These are phyloP conservation scores for Idaea aversata DNA, from an alignment of 2,888 invertebrate genomes.

Conservation along the genomic window DNA sequence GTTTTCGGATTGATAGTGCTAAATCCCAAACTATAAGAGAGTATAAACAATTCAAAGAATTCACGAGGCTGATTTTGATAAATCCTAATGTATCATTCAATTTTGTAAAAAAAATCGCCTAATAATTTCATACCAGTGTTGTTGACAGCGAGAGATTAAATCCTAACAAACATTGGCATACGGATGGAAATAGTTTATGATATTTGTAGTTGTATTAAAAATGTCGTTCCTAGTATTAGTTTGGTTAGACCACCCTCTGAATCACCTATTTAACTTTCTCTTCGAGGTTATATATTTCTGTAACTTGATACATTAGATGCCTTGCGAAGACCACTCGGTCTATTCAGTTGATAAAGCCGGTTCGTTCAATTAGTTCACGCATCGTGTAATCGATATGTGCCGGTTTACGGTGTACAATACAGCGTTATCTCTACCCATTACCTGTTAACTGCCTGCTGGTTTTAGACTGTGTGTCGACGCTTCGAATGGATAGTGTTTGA, in stretches of 20 bases:
- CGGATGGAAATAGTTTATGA: too few species aligned
- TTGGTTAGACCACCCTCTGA: background rate
- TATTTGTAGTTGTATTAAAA: too few species aligned
- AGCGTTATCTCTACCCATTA: conserved; percentile 20
- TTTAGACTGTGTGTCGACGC: conserved; percentile 8
- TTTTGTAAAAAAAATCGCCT: too few species aligned
- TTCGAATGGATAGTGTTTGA: background rate
- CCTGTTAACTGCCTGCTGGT: conserved; percentile 17
- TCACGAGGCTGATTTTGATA: too few species aligned
- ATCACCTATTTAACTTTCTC: background rate
- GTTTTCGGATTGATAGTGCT: too few species aligned
- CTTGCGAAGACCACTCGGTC: background rate
- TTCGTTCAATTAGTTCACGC: conserved; percentile 17
- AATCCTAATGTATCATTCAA: too few species aligned
- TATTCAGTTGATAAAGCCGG: conserved; percentile 12
- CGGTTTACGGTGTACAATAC: conserved; percentile 15
- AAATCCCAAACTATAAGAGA: too few species aligned
- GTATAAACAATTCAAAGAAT: too few species aligned
- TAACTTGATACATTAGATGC: background rate
- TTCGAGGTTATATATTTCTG: background rate
- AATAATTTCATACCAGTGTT: too few species aligned
- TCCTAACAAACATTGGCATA: too few species aligned
- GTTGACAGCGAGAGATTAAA: too few species aligned
- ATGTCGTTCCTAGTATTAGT: too few species aligned
- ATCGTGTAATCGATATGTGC: conserved; percentile 14